phyloP scores from a whole-genome alignment of 92 coral and sea anemone genomes.

The Heteractis magnifica region DNA sequence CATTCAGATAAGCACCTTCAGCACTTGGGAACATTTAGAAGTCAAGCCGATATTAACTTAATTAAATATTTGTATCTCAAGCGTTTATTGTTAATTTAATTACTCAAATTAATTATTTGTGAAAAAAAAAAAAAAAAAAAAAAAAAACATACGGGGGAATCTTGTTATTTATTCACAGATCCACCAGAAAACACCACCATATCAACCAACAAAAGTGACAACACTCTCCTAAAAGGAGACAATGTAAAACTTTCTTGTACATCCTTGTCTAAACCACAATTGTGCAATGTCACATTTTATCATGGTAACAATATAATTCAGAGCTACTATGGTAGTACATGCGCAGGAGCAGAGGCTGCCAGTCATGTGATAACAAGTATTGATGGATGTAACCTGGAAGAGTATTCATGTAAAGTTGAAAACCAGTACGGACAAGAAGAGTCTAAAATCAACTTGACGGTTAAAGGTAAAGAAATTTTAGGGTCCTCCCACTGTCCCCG shows the following conservation, averaged over 20 bases:
- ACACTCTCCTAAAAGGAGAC: slow-evolving; percentile 31
- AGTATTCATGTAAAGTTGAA: slow-evolving; percentile 2
- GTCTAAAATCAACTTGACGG: not conserved
- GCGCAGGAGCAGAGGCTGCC: slow-evolving; percentile 26
- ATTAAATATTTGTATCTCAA: too few species aligned
- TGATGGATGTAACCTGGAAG: slow-evolving; percentile 23
- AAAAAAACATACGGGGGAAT: too few species aligned
- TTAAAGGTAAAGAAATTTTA: slow-evolving; percentile 14
- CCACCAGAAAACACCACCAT: slow-evolving; percentile 18
- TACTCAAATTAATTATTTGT: too few species aligned
- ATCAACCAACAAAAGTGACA: slow-evolving; percentile 9
- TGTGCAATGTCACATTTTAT: slow-evolving; percentile 31
- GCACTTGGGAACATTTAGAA: too few species aligned
- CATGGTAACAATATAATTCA: slow-evolving; percentile 7
- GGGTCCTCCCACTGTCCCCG: not conserved
- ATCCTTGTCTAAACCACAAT: slow-evolving; percentile 24
- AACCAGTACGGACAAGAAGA: slow-evolving; percentile 14
- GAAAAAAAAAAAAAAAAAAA: too few species aligned
- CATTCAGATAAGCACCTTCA: too few species aligned
- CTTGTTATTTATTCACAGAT: slow-evolving; percentile 16
- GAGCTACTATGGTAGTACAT: slow-evolving; percentile 4
- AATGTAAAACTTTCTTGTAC: slow-evolving; percentile 15
- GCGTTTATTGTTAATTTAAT: too few species aligned
- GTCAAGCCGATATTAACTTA: too few species aligned
- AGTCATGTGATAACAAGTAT: slow-evolving; percentile 28